Evolutionary conservation across 2,888 invertebrate genomes (phyloP).

Genomic region (Smittia sp.): DNA sequence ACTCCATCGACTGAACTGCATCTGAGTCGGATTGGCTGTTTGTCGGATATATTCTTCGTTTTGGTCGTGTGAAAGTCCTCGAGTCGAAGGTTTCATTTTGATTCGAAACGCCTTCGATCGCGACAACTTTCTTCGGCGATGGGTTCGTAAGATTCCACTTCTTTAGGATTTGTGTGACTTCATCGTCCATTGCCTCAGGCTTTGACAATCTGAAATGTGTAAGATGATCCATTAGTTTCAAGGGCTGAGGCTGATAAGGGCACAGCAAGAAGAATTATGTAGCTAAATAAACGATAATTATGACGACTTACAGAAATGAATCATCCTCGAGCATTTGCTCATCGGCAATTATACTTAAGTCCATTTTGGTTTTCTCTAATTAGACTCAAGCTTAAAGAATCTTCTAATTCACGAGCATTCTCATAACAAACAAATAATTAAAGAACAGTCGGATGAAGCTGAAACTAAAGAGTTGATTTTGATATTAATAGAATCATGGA

Average conservation of each 20-base stretch:
- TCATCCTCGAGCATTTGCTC: slow-evolving; percentile 31
- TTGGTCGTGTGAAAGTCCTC: slow-evolving; percentile 54
- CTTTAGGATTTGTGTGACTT: slow-evolving; percentile 52
- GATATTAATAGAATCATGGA: too few species aligned
- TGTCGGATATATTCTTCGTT: slow-evolving; percentile 49
- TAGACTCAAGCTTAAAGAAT: background rate
- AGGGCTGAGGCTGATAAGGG: too few species aligned
- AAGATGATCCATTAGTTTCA: too few species aligned
- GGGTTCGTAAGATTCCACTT: slow-evolving; percentile 49
- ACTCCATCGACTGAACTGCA: slow-evolving; percentile 26
- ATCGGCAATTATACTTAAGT: slow-evolving; percentile 23
- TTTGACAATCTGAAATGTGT: background rate
- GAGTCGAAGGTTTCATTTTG: slow-evolving; percentile 48
- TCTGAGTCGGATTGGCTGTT: slow-evolving; percentile 2
- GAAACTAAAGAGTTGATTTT: background rate
- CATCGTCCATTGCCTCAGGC: slow-evolving; percentile 47
- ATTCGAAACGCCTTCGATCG: background rate
- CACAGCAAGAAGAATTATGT: background rate
- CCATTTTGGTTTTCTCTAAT: slow-evolving; percentile 25
- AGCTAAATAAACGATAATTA: background rate
- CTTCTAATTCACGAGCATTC: slow-evolving; percentile 17
- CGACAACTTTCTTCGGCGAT: background rate
- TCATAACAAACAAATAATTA: slow-evolving; percentile 27
- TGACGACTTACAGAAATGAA: slow-evolving; percentile 39
- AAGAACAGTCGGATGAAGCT: background rate